These are phyloP conservation scores for Glaucopsyche alexis DNA, from an alignment of 2,888 invertebrate species.

Conservation along the genomic window DNA sequence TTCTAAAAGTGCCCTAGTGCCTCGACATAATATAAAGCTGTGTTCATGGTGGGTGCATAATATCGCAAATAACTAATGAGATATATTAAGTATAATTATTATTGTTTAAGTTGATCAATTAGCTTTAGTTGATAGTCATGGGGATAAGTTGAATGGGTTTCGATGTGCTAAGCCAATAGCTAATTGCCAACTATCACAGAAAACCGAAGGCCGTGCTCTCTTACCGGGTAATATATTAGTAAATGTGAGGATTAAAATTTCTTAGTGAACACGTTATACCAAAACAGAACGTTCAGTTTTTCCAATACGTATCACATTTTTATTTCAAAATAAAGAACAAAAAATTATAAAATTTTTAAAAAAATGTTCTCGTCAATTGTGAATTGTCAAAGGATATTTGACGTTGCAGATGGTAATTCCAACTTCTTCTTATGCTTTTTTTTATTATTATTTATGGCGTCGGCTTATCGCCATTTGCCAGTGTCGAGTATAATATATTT, in stretches of 20 bases:
- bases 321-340: not conserved
- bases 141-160: not conserved
- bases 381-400: conserved; percentile 1
- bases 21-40: not conserved
- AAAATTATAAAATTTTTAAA: not conserved
- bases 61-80: not conserved
- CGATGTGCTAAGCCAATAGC: not conserved
- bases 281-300: not conserved
- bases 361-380: not conserved
- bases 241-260: not conserved
- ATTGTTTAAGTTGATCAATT: conserved; percentile 16
- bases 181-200: not conserved
- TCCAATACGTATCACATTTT: conserved; percentile 13
- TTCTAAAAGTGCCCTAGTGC: not conserved
- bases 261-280: not conserved
- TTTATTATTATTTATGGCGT: too few relatives aligned
- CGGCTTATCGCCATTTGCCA: too few relatives aligned
- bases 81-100: not conserved
- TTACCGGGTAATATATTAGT: conserved; percentile 5
- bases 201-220: conserved; percentile 19
- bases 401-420: not conserved
- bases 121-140: not conserved
- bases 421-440: too few relatives aligned
- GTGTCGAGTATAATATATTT: too few relatives aligned
- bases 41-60: not conserved